Evolutionary conservation across 2,888 invertebrate genomes (phyloP).

Genomic region (Cotesia congregata): DNA sequence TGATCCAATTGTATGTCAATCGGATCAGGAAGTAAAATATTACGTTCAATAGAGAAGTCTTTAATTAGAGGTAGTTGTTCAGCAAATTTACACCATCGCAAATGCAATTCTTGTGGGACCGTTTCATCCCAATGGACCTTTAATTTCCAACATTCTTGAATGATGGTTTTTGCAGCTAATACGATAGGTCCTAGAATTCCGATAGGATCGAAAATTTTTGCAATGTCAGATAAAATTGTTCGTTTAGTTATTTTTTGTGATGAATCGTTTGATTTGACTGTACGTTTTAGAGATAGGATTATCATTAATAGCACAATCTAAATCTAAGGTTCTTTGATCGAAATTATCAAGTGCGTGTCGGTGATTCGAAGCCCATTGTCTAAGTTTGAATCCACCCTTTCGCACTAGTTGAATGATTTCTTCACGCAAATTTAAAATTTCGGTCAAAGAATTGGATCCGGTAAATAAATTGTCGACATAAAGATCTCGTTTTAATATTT

Average conservation of each 20-base stretch:
- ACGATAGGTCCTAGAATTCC: slow-evolving; percentile 43
- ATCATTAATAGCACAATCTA: no score
- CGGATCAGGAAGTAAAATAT: not conserved
- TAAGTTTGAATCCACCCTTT: no score
- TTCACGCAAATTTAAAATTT: no score
- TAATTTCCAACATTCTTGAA: slow-evolving; percentile 42
- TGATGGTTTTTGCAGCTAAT: slow-evolving; percentile 40
- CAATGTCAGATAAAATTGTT: slow-evolving; percentile 35
- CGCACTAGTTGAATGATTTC: no score
- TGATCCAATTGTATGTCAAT: slow-evolving; percentile 39
- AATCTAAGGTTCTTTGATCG: no score
- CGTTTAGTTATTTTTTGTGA: slow-evolving; percentile 36
- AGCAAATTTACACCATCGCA: slow-evolving; percentile 29
- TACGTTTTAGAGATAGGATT: not conserved
- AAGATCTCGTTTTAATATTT: no score
- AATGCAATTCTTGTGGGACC: slow-evolving; percentile 33
- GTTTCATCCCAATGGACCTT: slow-evolving; percentile 43
- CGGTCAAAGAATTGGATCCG: no score
- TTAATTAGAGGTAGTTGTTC: slow-evolving; percentile 18
- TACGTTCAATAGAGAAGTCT: not conserved
- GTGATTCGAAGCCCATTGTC: no score
- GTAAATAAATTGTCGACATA: no score
- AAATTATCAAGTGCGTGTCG: no score
- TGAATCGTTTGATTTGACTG: not conserved
- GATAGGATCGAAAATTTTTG: slow-evolving; percentile 43